These are phyloP conservation scores for Platypus cylindrus DNA, from an alignment of 2,888 invertebrate species.

Conservation along the genomic window DNA sequence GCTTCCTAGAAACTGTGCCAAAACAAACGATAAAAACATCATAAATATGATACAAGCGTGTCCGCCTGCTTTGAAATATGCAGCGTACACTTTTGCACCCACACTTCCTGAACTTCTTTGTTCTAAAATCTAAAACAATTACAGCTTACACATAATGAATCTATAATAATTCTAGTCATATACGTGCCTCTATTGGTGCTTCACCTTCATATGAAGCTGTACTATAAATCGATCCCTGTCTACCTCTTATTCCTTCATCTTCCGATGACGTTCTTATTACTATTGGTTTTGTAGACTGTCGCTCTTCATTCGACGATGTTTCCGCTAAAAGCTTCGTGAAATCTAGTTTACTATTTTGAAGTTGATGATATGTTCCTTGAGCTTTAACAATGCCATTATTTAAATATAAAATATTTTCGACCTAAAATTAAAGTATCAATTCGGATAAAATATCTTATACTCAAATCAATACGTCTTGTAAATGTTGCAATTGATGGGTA, in stretches of 20 bases:
- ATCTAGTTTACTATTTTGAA: conserved; percentile 61
- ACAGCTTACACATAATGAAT: not conserved
- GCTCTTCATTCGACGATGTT: conserved; percentile 32
- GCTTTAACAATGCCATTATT: conserved; percentile 47
- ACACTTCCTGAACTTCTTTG: conserved; percentile 47
- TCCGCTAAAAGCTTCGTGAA: conserved; percentile 59
- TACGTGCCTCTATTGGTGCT: conserved; percentile 18
- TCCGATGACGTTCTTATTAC: conserved; percentile 7
- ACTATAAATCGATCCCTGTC: conserved; percentile 44
- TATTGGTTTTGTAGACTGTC: conserved; percentile 9
- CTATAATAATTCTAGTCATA: not conserved
- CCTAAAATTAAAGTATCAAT: conserved; percentile 19
- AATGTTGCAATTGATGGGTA: conserved; percentile 62
- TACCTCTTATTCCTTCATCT: conserved; percentile 15
- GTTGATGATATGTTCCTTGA: conserved; percentile 56
- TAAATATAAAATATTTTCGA: conserved; percentile 44
- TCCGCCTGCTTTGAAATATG: conserved; percentile 64
- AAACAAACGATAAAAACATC: conserved; percentile 49
- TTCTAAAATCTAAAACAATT: conserved; percentile 39
- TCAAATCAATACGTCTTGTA: conserved; percentile 46
- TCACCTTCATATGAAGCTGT: conserved; percentile 33
- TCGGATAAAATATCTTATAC: conserved; percentile 46
- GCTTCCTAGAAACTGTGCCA: conserved; percentile 64
- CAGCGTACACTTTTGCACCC: conserved; percentile 44
- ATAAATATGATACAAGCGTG: conserved; percentile 49